phyloP scores from a whole-genome alignment of 1,140 invertebrate species.

The Pantala flavescens region DNA sequence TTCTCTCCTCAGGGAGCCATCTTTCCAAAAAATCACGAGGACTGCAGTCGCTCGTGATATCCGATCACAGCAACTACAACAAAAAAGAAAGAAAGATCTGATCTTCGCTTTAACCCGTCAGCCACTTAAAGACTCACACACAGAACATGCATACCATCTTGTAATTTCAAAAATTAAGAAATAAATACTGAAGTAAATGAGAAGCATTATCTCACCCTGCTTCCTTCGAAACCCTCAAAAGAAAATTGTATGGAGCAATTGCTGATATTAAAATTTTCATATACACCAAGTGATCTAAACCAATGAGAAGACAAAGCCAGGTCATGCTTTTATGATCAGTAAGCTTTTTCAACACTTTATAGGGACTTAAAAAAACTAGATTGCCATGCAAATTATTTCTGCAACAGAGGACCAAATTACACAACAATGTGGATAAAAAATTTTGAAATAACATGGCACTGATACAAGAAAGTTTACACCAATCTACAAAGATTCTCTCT shows the following conservation, averaged over 20 bases:
- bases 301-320: not conserved
- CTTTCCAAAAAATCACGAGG: slow-evolving; percentile 1
- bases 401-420: no score
- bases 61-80: slow-evolving; percentile 4
- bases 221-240: not conserved
- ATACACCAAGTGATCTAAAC: no score
- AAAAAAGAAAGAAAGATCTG: slow-evolving; percentile 1
- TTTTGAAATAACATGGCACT: no score
- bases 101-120: not conserved
- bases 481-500: no score
- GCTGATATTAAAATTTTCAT: not conserved
- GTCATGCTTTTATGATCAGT: not conserved
- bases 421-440: no score
- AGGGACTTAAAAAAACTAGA: no score
- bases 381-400: no score
- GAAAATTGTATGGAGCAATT: not conserved
- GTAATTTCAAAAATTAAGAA: not conserved
- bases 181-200: not conserved
- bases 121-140: not conserved
- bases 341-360: no score
- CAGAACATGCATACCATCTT: not conserved
- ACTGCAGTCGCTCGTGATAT: not conserved
- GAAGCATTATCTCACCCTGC: slow-evolving; percentile 3
- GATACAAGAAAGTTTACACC: no score
- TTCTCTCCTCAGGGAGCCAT: not conserved